phyloP scores from a whole-genome alignment of 1,140 invertebrate species.

The Physella acuta region DNA sequence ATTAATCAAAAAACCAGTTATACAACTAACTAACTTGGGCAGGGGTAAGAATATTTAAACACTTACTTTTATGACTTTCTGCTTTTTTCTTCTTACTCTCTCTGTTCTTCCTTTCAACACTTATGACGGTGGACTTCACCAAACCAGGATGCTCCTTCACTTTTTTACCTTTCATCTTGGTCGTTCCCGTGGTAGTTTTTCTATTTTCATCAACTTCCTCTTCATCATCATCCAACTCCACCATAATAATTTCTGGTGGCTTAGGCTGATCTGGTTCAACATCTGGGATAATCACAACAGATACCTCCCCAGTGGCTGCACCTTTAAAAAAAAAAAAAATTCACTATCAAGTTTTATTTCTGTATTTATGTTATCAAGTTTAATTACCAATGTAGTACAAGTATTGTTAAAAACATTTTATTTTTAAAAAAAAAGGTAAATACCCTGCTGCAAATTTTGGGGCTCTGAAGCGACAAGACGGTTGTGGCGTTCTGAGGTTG shows the following conservation, averaged over 20 bases:
- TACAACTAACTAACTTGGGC: neutral
- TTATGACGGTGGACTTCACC: neutral
- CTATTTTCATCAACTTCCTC: neutral
- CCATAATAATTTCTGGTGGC: neutral
- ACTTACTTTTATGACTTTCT: neutral
- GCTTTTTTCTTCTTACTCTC: neutral
- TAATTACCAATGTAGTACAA: neutral
- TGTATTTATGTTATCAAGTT: neutral
- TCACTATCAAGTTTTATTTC: neutral
- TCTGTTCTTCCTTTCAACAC: neutral
- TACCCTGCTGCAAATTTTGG: neutral
- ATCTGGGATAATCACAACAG: conserved; percentile 10
- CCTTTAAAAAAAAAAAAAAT: neutral
- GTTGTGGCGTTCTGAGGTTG: conserved; percentile 16
- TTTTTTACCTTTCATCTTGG: conserved; percentile 5
- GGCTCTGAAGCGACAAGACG: conserved; percentile 9
- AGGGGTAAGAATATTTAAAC: neutral
- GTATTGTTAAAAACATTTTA: neutral
- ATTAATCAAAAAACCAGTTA: neutral
- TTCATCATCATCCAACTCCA: neutral
- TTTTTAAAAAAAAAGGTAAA: neutral
- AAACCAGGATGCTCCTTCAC: too few species aligned
- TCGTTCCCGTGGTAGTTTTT: neutral
- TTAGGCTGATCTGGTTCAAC: conserved; percentile 1
- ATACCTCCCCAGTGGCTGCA: neutral